Conservation (phyloP, 2,888 invertebrate genomes). For the Lasioglossum figueresi region DNA sequence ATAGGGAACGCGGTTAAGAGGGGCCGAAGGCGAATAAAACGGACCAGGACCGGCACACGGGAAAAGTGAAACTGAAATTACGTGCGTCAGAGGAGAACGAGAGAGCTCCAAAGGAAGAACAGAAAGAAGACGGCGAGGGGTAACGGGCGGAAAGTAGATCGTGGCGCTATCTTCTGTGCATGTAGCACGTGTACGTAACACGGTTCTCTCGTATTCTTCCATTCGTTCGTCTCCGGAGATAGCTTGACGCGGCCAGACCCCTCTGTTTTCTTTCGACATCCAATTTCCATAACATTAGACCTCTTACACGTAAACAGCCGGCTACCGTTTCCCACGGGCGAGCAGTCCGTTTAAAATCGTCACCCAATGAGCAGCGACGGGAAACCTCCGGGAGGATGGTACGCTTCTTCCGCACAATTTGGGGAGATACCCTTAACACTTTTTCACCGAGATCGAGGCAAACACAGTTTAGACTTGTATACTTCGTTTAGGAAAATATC, state of each 20-base stretch:
- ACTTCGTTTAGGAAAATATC: too few species aligned
- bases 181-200: constrained; percentile 21
- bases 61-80: constrained; percentile 52
- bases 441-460: background rate
- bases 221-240: constrained; percentile 59
- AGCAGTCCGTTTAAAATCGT: constrained; percentile 52
- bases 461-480: background rate
- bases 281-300: constrained; percentile 83
- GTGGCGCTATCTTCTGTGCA: background rate
- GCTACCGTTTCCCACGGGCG: constrained; percentile 57
- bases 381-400: constrained; percentile 21
- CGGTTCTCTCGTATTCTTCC: constrained; percentile 24
- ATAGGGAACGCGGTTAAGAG: constrained; percentile 34
- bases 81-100: background rate
- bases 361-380: constrained; percentile 41
- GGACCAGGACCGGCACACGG: constrained; percentile 3
- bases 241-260: constrained; percentile 63
- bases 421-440: background rate
- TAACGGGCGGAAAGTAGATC: constrained; percentile 36
- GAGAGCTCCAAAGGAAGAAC: background rate
- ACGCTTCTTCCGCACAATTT: constrained; percentile 30
- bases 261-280: constrained; percentile 79
- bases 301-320: constrained; percentile 72
- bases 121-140: constrained; percentile 24
- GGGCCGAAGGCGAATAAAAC: constrained; percentile 32